Evolutionary conservation across 2,797 vertebrate species (phyloP), one percentile per base, ranked within the genome.

Genomic region (Orientallactaga sibirica): DNA sequence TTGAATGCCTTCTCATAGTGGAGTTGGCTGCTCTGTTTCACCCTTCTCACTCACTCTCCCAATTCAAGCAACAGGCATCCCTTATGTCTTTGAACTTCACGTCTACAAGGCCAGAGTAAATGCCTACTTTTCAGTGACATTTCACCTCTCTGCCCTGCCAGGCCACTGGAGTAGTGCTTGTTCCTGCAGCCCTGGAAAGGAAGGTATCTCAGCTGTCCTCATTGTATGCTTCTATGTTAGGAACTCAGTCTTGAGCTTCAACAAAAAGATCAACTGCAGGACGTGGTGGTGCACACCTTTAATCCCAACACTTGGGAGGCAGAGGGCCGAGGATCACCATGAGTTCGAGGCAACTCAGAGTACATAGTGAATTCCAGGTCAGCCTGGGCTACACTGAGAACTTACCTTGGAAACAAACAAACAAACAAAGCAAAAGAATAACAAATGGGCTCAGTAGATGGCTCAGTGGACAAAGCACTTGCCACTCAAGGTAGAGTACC

Each of bases 191-290:
- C 48, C 78, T 87, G n/a, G 64, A 48, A 90, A 80, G 37, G 5
- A 88, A 78, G 18, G 33, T 73, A 58, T 68, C 58, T 93, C 58
- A 8, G 0, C 68, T 92, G 80, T 18, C 24, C 8, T 85, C 9
- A 14, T 83, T 64, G 37, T 87, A 74, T 29, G 20, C 52, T 87
- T 85, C 70, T 52, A 19, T 84, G 67, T n/a, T 61, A 90, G 9
- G 1, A 9, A 68, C 73, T 94, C 48, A 64, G 68, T 88, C 66
- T 91, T 94, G 62, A 91, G 19, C 61, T 48, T 67, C 12, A 52
- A 52, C 52, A 75, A 43, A 43, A 75, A 66, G 12, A 86, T 73
- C 19, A 83, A 48, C 10, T 48, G 48, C 48, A 8, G 48, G 48
- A 10, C 10, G 48, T 48, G 43, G 43, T 48, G 48, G 48, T 10